Conservation (phyloP, 2,113 vertebrate genomes). For the Xiphias gladius region DNA sequence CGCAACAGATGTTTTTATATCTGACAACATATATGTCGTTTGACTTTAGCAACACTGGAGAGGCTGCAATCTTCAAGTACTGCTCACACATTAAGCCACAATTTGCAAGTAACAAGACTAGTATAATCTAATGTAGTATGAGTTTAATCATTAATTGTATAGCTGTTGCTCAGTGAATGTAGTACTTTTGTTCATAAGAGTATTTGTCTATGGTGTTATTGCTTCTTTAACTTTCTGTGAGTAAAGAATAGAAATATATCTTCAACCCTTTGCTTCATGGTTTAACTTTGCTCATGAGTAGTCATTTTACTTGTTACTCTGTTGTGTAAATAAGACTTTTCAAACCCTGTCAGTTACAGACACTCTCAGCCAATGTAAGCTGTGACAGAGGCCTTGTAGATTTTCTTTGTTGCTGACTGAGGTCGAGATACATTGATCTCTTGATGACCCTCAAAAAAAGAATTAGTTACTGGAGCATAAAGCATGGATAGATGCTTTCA, state of each 20-base stretch:
- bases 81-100: not conserved
- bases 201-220: too few species aligned
- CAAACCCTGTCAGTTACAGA: not conserved
- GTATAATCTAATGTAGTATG: too few species aligned
- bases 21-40: not conserved
- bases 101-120: too few species aligned
- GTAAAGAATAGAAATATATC: not conserved
- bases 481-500: not conserved
- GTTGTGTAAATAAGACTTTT: not conserved
- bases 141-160: too few species aligned
- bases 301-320: not conserved
- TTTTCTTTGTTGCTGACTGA: not conserved
- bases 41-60: not conserved
- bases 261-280: not conserved
- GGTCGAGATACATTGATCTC: not conserved
- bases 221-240: not conserved
- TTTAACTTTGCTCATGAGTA: not conserved
- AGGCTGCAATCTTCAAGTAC: not conserved
- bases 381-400: not conserved
- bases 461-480: not conserved
- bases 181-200: not conserved
- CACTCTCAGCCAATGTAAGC: not conserved
- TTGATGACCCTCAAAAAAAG: not conserved
- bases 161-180: not conserved
- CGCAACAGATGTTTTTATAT: not conserved